These are phyloP conservation scores for Benitochromis conjunctus DNA, from an alignment of 2,113 vertebrate genomes.

Conservation along the genomic window DNA sequence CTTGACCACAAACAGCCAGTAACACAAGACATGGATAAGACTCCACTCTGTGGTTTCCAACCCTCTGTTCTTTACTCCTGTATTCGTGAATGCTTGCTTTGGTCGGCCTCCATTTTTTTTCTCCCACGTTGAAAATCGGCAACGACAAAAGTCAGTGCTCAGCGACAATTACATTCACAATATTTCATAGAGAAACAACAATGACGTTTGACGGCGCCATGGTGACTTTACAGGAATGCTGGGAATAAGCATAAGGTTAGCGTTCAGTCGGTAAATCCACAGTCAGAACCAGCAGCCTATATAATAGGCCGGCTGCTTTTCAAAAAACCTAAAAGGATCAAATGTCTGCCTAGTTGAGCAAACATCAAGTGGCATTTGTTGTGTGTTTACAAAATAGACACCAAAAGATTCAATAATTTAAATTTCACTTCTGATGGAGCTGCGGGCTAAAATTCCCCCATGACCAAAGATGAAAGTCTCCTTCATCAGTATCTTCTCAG, in stretches of 20 bases:
- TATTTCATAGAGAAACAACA: conserved; percentile 21
- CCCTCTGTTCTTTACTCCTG: background rate
- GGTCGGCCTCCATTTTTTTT: conserved; percentile 12
- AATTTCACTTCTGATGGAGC: conserved; percentile 14
- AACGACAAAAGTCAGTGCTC: conserved; percentile 27
- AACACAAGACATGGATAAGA: background rate
- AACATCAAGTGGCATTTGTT: conserved; percentile 8
- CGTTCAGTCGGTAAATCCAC: conserved; percentile 17
- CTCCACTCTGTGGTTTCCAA: conserved; percentile 20
- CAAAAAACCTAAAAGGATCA: conserved; percentile 34
- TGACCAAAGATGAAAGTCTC: conserved; percentile 33
- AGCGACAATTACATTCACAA: conserved; percentile 22
- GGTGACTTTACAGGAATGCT: conserved; percentile 43
- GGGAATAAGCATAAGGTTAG: conserved; percentile 31
- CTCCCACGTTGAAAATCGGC: background rate
- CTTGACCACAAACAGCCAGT: conserved; percentile 9
- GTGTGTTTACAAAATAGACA: conserved; percentile 1
- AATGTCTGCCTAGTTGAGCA: conserved; percentile 26
- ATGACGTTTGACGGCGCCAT: conserved; percentile 32
- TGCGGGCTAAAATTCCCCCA: conserved; percentile 1
- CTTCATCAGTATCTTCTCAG: conserved; percentile 24
- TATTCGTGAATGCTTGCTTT: conserved; percentile 30
- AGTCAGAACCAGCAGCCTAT: conserved; percentile 12
- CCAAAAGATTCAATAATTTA: conserved; percentile 5
- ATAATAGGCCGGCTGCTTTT: background rate